Evolutionary conservation across 2,113 vertebrate species (phyloP), one percentile per base, ranked within the genome.

Genomic region (Blennius ocellaris): DNA sequence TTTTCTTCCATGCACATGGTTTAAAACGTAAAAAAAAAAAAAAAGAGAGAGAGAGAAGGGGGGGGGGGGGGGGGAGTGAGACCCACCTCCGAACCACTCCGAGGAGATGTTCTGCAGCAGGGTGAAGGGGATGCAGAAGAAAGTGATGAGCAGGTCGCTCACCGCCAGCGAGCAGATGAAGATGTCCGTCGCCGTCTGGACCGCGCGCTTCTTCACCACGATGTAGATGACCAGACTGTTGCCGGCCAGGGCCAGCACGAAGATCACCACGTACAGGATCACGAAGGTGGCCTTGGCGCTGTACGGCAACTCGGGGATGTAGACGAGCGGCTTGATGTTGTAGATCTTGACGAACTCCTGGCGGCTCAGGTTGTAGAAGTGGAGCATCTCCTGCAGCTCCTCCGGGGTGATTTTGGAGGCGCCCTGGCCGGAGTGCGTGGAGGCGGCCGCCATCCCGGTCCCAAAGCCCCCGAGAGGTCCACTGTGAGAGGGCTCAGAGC

Each of bases 131-230:
- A 96, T 84, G 82, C 94, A 96, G 90, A 95, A 95, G 79, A 96
- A 95, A 60, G 94, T 95, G 90, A 96, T 95, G 78, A 96, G 93
- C 55, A 96, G 91, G 86, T 96, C 95, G 61, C 95, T 95, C 75
- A 95, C 91, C 1, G 95, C 94, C 88, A 96, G 73, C 0, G 94
- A 96, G 69, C 93, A 93, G 53, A 95, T 94, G 61, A 95, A 95
- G 39, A 95, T 87, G 50, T 93, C 94, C 8, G 93, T 95, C 8
- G 90, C 92, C 2, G 93, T 95, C 54, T 93, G 92, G 15, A 89
- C 81, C 10, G 91, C 77, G 6, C 94, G 87, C 14, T 93, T 94
- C 68, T 90, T 92, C 45, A 92, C 50, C 44, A 95, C 77, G 44
- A 94, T 90, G 70, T 92, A 95, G 12, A 96, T 88, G 69, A 95